phyloP scores from a whole-genome alignment of 2,113 vertebrate species.

The Alethe diademata region DNA sequence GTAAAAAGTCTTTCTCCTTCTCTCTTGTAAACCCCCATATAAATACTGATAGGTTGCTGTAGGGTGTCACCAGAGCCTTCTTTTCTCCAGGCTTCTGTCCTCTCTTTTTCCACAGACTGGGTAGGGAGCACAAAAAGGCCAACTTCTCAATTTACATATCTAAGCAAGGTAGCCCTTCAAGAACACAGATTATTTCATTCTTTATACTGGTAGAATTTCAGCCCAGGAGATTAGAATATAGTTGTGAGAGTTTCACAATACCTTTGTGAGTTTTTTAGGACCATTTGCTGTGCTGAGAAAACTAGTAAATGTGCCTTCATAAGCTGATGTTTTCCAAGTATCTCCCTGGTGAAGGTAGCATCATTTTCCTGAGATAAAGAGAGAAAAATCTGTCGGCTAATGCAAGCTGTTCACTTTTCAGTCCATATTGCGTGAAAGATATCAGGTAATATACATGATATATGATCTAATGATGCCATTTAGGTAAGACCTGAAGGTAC shows the following conservation, averaged over 20 bases:
- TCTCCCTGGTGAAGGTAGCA: neutral
- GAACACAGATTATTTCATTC: neutral
- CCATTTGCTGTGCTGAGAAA: neutral
- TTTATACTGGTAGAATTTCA: neutral
- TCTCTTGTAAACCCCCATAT: neutral
- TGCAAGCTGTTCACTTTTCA: neutral
- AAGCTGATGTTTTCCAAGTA: neutral
- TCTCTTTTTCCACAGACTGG: neutral
- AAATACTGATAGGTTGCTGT: neutral
- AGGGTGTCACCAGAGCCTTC: neutral
- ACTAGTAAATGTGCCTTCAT: neutral
- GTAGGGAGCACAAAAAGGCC: neutral
- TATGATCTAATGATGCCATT: neutral
- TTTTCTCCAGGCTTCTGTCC: neutral
- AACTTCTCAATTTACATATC: neutral
- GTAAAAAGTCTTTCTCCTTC: neutral
- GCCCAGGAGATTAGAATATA: neutral
- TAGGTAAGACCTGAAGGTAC: neutral
- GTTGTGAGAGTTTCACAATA: neutral
- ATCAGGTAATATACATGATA: neutral
- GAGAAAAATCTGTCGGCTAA: neutral
- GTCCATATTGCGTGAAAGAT: neutral
- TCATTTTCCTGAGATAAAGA: neutral
- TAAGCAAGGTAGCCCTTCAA: neutral
- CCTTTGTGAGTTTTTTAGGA: neutral